phyloP scores from a whole-genome alignment of 2,797 vertebrate species.

The Premnoplex brunnescens region DNA sequence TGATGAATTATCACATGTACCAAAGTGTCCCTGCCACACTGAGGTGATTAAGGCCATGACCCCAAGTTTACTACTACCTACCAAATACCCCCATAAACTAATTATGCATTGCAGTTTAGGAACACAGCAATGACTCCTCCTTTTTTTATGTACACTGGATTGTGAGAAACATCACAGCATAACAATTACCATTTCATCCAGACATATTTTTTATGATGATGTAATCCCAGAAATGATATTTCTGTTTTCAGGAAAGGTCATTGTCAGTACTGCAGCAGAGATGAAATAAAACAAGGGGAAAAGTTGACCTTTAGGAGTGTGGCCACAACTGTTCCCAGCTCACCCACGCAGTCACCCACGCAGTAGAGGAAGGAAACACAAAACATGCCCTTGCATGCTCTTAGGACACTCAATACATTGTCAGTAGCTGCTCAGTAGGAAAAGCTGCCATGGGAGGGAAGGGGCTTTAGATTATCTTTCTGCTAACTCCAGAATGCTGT shows the following conservation, averaged over 20 bases:
- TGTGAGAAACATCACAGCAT: neutral
- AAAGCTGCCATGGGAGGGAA: neutral
- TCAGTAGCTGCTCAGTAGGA: neutral
- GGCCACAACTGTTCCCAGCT: neutral
- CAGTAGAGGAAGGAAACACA: neutral
- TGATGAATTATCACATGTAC: rapidly evolving
- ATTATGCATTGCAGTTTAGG: neutral
- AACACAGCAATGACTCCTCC: neutral
- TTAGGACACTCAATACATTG: neutral
- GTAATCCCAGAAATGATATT: neutral
- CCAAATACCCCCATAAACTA: neutral
- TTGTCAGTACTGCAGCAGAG: neutral
- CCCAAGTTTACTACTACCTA: neutral
- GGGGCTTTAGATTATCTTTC: neutral
- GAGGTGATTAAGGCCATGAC: neutral
- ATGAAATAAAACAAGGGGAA: neutral
- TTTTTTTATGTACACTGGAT: neutral
- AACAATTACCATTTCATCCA: neutral
- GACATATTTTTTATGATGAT: neutral
- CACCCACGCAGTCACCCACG: rapidly evolving
- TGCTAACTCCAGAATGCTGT: neutral
- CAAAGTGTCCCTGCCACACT: neutral
- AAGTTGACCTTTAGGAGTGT: neutral
- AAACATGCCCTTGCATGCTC: neutral
- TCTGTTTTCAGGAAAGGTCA: neutral